These are phyloP conservation scores for Colius striatus DNA, from an alignment of 2,113 vertebrate genomes.

Conservation along the genomic window DNA sequence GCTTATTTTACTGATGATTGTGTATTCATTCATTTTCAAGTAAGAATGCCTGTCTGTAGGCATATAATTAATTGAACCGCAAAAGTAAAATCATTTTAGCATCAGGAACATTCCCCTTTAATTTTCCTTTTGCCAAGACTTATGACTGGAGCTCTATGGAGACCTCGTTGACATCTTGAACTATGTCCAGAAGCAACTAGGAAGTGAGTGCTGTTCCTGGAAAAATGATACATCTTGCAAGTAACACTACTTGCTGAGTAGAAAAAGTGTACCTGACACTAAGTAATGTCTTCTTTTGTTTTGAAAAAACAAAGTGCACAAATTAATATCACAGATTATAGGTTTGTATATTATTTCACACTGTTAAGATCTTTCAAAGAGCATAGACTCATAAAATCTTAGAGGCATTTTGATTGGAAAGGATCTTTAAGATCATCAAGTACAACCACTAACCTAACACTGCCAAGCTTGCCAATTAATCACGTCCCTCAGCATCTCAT, in stretches of 20 bases:
- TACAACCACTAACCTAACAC: no score
- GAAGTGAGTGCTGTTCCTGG: not conserved
- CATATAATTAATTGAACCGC: not conserved
- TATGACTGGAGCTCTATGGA: not conserved
- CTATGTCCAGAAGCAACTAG: not conserved
- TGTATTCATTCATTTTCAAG: not conserved
- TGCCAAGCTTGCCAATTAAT: no score
- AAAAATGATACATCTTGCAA: not conserved
- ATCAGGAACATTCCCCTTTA: not conserved
- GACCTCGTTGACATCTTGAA: not conserved
- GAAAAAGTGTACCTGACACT: not conserved
- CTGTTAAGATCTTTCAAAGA: no score
- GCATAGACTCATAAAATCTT: no score
- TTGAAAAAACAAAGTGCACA: not conserved
- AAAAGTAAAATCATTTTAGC: constrained; percentile 7
- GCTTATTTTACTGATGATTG: not conserved
- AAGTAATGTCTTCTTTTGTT: not conserved
- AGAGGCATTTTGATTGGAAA: no score
- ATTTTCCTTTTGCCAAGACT: not conserved
- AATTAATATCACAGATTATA: not conserved
- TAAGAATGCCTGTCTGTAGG: not conserved
- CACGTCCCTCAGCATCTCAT: no score
- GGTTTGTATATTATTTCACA: no score
- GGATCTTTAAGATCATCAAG: no score
- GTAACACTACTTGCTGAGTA: not conserved